Percentiles rank a stretch among this genome's conserved stretches.
phyloP scores from a whole-genome alignment of 2,797 vertebrate species.

The Botia almorhae region DNA sequence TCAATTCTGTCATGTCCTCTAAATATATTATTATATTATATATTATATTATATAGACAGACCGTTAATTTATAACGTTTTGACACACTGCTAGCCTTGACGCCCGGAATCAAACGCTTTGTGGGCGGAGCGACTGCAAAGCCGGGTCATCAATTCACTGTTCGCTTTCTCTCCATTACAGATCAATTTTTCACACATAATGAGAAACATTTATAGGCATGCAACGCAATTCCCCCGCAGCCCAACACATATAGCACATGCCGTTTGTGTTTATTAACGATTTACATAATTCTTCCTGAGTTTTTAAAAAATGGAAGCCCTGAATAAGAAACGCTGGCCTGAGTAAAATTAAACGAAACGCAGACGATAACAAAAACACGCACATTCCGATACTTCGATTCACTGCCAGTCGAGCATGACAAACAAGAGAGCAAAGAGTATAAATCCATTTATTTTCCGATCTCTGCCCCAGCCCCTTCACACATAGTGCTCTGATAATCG shows the following conservation, averaged over 20 bases:
- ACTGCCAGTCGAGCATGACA: constrained; percentile 63
- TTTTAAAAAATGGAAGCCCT: too few species aligned
- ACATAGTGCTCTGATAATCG: constrained; percentile 82
- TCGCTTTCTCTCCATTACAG: constrained; percentile 70
- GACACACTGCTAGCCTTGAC: constrained; percentile 41
- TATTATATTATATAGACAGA: too few species aligned
- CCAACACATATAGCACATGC: constrained; percentile 54
- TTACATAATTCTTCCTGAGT: constrained; percentile 46
- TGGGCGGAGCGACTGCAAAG: constrained; percentile 54
- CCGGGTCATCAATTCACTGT: constrained; percentile 62
- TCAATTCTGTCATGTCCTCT: constrained; percentile 27
- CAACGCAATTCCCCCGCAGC: constrained; percentile 67
- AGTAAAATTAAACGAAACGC: constrained; percentile 34
- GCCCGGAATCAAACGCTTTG: constrained; percentile 44
- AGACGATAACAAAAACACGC: constrained; percentile 53
- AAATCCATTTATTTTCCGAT: constrained; percentile 82
- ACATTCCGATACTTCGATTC: constrained; percentile 59
- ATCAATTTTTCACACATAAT: constrained; percentile 82
- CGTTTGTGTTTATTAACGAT: constrained; percentile 68
- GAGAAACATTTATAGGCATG: constrained; percentile 76
- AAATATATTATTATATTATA: constrained; percentile 57
- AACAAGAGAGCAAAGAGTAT: constrained; percentile 72
- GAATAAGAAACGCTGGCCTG: background rate
- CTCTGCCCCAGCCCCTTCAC: constrained; percentile 70
- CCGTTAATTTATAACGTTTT: constrained; percentile 47